These are phyloP conservation scores for Ophiodon elongatus DNA, from an alignment of 2,113 vertebrate species.

Conservation along the genomic window DNA sequence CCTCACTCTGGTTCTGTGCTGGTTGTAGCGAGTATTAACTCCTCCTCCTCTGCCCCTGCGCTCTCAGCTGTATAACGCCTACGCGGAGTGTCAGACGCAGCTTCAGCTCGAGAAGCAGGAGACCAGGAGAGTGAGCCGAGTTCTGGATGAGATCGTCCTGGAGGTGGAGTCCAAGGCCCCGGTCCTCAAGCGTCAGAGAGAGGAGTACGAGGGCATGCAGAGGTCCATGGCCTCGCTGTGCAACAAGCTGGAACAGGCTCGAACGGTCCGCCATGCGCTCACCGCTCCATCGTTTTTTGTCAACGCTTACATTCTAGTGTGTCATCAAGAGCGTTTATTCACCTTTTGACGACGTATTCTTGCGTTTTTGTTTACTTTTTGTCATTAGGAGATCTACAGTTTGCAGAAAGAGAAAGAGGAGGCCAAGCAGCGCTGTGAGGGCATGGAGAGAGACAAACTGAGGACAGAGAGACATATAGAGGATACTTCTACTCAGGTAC, in stretches of 20 bases:
- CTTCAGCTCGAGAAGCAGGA: slow-evolving; percentile 93
- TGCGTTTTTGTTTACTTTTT: not conserved
- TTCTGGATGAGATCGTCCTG: slow-evolving; percentile 93
- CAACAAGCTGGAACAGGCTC: slow-evolving; percentile 93
- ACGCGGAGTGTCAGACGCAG: slow-evolving; percentile 93
- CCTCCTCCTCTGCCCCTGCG: not conserved
- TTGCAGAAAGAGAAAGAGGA: slow-evolving; percentile 92
- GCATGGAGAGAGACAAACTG: slow-evolving; percentile 90
- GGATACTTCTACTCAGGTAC: slow-evolving; percentile 85
- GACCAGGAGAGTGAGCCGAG: slow-evolving; percentile 91
- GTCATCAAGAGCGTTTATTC: not conserved
- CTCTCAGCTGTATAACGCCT: slow-evolving; percentile 93
- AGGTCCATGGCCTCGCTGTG: slow-evolving; percentile 92
- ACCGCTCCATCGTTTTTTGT: not conserved
- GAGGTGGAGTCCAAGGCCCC: slow-evolving; percentile 97
- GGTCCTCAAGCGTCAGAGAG: slow-evolving; percentile 91
- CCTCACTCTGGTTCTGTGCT: not conserved
- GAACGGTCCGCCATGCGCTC: slow-evolving; percentile 83
- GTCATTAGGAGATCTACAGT: slow-evolving; percentile 90
- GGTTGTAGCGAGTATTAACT: not conserved
- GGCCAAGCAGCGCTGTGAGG: slow-evolving; percentile 87
- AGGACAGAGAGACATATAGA: slow-evolving; percentile 89
- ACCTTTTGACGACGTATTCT: not conserved
- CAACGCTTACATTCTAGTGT: not conserved
- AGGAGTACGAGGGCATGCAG: slow-evolving; percentile 94